These are phyloP conservation scores for Venturia canescens DNA, from an alignment of 1,140 invertebrate genomes.

Conservation along the genomic window DNA sequence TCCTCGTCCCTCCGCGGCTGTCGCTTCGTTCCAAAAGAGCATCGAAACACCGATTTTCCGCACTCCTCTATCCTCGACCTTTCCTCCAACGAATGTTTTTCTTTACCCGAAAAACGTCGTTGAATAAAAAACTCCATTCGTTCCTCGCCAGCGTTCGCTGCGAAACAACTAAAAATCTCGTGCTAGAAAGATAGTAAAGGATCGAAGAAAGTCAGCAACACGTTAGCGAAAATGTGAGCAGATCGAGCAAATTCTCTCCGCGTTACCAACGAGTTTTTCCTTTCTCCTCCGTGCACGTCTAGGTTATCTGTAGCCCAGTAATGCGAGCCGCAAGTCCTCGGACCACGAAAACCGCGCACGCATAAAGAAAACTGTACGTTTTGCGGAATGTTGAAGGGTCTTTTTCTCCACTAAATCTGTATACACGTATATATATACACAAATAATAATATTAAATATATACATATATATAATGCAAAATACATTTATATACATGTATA, in stretches of 20 bases:
- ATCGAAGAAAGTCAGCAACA: too few species aligned
- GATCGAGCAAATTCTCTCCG: not conserved
- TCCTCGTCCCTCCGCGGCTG: too few species aligned
- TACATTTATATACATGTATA: not conserved
- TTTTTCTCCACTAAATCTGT: not conserved
- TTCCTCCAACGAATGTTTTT: too few species aligned
- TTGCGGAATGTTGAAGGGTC: slow-evolving; percentile 26
- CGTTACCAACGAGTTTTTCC: not conserved
- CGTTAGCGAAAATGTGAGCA: not conserved
- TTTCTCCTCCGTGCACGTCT: not conserved
- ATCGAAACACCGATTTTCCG: too few species aligned
- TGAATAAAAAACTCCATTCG: too few species aligned
- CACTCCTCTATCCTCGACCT: too few species aligned
- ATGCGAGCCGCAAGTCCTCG: slow-evolving; percentile 31
- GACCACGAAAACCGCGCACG: slow-evolving; percentile 25
- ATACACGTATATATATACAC: slow-evolving; percentile 3
- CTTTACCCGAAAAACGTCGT: too few species aligned
- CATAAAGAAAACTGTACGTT: slow-evolving; percentile 38
- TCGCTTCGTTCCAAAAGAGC: too few species aligned
- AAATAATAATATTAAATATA: too few species aligned
- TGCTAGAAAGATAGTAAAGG: too few species aligned
- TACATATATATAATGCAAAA: not conserved
- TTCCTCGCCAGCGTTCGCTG: too few species aligned
- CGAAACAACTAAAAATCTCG: too few species aligned
- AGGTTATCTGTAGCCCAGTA: not conserved